phyloP scores from a whole-genome alignment of 2,888 invertebrate genomes.

The Mesopsocus fuscifrons region DNA sequence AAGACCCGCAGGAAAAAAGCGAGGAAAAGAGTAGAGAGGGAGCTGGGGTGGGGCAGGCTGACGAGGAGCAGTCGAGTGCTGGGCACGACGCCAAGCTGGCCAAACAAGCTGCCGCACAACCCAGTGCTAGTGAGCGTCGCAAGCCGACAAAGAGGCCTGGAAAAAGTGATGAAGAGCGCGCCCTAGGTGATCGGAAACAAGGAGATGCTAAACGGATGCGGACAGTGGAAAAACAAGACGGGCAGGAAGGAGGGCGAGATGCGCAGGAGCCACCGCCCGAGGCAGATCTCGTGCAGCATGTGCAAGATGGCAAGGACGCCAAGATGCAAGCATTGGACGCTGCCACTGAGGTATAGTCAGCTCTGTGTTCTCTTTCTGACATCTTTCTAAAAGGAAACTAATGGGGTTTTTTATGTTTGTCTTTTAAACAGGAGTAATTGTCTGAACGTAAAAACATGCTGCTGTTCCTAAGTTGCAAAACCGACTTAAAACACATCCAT shows the following conservation, averaged over 20 bases:
- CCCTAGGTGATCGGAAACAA: conserved; percentile 42
- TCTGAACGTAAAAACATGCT: no score
- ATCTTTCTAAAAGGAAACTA: neutral
- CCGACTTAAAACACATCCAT: no score
- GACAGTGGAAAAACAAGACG: conserved; percentile 29
- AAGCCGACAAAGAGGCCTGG: conserved; percentile 52
- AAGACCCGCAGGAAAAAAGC: conserved; percentile 21
- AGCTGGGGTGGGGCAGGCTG: conserved; percentile 49
- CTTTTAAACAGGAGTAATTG: no score
- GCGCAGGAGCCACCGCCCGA: conserved; percentile 22
- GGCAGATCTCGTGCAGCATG: conserved; percentile 60
- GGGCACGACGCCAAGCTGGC: conserved; percentile 22
- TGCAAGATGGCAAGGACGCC: conserved; percentile 54
- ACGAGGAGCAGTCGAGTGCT: conserved; percentile 26
- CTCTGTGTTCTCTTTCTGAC: neutral
- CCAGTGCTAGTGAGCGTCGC: conserved; percentile 27
- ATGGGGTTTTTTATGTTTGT: neutral
- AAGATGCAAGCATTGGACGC: conserved; percentile 41
- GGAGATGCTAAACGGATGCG: conserved; percentile 41
- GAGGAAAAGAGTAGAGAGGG: conserved; percentile 24
- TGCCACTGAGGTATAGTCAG: conserved; percentile 28
- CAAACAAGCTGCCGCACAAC: conserved; percentile 20
- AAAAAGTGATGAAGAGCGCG: conserved; percentile 50
- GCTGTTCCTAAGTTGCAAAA: no score
- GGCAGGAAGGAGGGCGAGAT: conserved; percentile 27